Base-by-base conservation (phyloP, 2,797 vertebrate species). In the Leptatherina wallacei region DNA sequence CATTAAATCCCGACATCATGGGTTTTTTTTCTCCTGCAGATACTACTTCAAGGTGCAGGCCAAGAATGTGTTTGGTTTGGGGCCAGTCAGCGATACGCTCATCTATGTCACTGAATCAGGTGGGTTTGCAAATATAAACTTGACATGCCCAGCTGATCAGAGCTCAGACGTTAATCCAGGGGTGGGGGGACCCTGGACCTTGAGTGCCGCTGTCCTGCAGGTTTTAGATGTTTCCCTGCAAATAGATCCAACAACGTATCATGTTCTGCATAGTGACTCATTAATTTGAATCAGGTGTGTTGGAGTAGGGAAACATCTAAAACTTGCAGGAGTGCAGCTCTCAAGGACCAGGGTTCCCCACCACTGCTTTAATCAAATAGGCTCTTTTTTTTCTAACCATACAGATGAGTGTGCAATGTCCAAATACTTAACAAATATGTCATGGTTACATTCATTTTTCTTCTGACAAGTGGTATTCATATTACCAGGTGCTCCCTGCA, bases 1-100 rank as follows among this genome's bases (percentile, higher is more conserved):
- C 38, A 33, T 76, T 78, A 69, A 78, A 77, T 51, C n/a, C 12
- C 12, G 13, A 7, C 69, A 35, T 61, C 68, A 66, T 73, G 65
- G 2, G 81, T 16, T 42, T 74, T 84, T 29, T 13, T 14, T 79
- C 74, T 65, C 42, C 8, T 93, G 61, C 91, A 99, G 98, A 87
- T 99, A 99, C 92, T 99, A 99, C 90, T 99, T 99, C 92, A 98
- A 96, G 96, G 96, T 99, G 63, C 98, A 98, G 91, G 98, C 97
- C 65, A 97, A 96, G 91, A 99, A 99, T 85, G 93, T 96, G 27
- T 96, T 97, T 66, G 98, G 98, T 80, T 95, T 97, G 49, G 98
- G 98, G 62, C 98, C 98, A 9, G 18, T 98, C 81, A 99, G 97
- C 63, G 93, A 97, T 14, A 97, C 96, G 0, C 94, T 99, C 66